Evolutionary conservation across 2,888 invertebrate species (phyloP), one percentile per base, ranked within the genome.

Genomic region (Xylota sylvarum): DNA sequence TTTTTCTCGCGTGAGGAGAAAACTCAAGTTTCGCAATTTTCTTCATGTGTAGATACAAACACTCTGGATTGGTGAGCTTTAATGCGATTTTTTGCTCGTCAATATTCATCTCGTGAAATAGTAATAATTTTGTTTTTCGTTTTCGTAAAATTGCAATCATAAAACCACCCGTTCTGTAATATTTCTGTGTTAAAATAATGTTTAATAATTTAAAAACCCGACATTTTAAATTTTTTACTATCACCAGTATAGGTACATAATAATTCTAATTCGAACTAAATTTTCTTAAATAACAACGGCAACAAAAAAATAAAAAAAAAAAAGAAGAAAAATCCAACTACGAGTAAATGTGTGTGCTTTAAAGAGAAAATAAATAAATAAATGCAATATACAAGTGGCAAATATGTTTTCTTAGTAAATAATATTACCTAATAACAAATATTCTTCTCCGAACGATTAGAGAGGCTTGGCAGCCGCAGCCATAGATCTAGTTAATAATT

Each of bases 11-110:
- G 62, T 73, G 69, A 82, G 77, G 65, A 86, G 56, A 73, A 70
- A 78, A 82, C 62, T 73, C 72, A 82, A 86, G 62, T 86, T 78
- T 86, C 52, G 72, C 81, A 73, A 77, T 85, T 85, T 81, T 77
- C 72, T 78, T 82, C 77, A 82, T 82, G 77, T 86, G 82, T 86
- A 86, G 86, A 86, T 82, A 86, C 86, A 82, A 86, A 86, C 46
- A 73, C 82, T 86, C 72, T 69, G 81, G 76, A 81, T 52, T 82
- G 81, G 81, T 73, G 82, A 86, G 86, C 86, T 86, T 86, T 82
- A 86, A 82, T 86, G 82, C 77, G 62, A 86, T 86, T 76, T 81
- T 78, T 86, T 77, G 67, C 73, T 73, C 73, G 48, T 64, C 37
- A 73, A 82, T 82, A 82, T 86, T 82, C 77, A 86, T 86, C 81